phyloP scores from a whole-genome alignment of 2,888 invertebrate species.

The Drosophila acutilabella region DNA sequence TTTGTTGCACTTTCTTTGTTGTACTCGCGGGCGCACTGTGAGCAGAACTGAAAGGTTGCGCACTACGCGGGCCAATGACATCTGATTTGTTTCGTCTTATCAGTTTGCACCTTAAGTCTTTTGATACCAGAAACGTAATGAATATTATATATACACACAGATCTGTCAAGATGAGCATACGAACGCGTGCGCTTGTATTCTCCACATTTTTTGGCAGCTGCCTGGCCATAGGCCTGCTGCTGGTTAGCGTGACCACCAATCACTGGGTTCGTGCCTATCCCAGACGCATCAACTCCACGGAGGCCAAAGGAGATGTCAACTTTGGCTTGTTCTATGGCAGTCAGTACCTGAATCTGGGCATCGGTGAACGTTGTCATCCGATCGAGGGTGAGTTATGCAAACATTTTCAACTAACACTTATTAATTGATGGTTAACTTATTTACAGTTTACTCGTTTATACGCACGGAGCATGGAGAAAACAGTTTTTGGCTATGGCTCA shows the following conservation, averaged over 20 bases:
- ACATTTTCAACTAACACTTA: neutral
- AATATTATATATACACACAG: conserved; percentile 10
- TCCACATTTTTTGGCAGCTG: conserved; percentile 91
- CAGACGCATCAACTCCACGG: conserved; percentile 85
- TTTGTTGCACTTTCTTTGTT: conserved; percentile 52
- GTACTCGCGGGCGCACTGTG: conserved; percentile 1
- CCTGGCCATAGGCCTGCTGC: conserved; percentile 89
- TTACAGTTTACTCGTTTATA: conserved; percentile 81
- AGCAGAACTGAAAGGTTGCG: neutral
- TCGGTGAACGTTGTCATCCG: conserved; percentile 91
- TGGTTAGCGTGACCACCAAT: conserved; percentile 91
- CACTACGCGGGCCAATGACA: neutral
- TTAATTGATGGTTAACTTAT: neutral
- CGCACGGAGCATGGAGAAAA: conserved; percentile 81
- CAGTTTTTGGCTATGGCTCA: conserved; percentile 84
- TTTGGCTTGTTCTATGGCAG: conserved; percentile 95
- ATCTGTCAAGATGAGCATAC: conserved; percentile 86
- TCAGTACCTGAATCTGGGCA: conserved; percentile 92
- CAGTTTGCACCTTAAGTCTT: conserved; percentile 32
- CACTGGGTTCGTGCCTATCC: conserved; percentile 91
- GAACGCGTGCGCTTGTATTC: conserved; percentile 90
- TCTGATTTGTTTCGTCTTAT: conserved; percentile 1
- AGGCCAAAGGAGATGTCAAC: conserved; percentile 89
- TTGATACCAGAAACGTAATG: conserved; percentile 1
- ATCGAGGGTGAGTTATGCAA: conserved; percentile 89